Evolutionary conservation across 2,888 invertebrate species (phyloP), one percentile per base, ranked within the genome.

Genomic region (Dicycla oo): DNA sequence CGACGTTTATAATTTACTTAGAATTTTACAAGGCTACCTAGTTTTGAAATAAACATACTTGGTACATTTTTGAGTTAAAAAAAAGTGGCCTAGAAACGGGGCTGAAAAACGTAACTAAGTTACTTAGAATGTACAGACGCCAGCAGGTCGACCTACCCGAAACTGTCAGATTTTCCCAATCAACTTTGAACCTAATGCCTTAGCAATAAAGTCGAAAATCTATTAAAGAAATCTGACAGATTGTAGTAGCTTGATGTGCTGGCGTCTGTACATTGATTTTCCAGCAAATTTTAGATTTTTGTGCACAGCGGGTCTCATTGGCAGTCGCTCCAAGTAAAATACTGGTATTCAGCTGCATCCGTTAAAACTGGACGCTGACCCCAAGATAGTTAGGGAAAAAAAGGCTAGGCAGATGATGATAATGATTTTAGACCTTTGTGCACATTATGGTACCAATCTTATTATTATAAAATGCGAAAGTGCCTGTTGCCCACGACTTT

Each of bases 1-100:
- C 26, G 13, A 18, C 10, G 11, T 64, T 73, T 47, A 58, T 45
- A 54, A 30, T 73, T 69, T 66, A 69, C 69, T 53, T 54, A 61
- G 26, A 49, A 63, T 43, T 80, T 75, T 60, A 60, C 23, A 43
- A 63, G 66, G 40, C 30, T 34, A 68, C 60, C 53, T 65, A 76
- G 49, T 71, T 67, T 67, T 30, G n/a, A 64, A 73, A 64, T 43
- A 57, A 23, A 57, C 13, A 51, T 26, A 60, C 51, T 51, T 75
- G 45, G 13, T 26, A 47, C 18, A 18, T 43, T 71, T 57, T 34
- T 1, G 43, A 34, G 0, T 20, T 47, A n/a, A 51, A 66, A 57
- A 75, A 26, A 23, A 38, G n/a, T 38, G n/a, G 45, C 38, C 45
- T 45, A 58, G 30, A 75, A 73, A 20, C 11, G 15, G 15, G 18